Evolutionary conservation across 2,797 vertebrate genomes (phyloP), one percentile per base, ranked within the genome.

Genomic region (Platyrinchus mystaceus): DNA sequence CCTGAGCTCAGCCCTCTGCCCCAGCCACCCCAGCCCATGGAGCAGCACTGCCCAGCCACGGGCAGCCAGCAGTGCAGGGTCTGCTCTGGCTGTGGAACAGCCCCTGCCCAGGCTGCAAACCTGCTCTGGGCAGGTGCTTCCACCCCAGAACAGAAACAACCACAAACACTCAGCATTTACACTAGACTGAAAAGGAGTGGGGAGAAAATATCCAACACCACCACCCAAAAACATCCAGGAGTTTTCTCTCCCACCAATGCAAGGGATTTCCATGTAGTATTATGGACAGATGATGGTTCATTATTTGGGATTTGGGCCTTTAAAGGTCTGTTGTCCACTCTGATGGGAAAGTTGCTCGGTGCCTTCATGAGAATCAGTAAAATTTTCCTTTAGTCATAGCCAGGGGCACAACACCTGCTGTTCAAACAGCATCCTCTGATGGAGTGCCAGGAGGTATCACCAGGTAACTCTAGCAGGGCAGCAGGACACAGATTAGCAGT

Each of bases 41-140:
- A 0, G 0, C 56, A 22, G 56, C 0, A 2, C 80, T 36, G 59
- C 27, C 41, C 49, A 34, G 85, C 60, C 0, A 1, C 2, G 7
- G 30, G 77, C 68, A 22, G 37, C 64, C 73, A 63, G 0, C 0
- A 0, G 32, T n/a, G 76, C 66, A 37, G 30, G 6, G 52, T 1
- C 78, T 32, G 82, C 63, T 47, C 39, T 0, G 41, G 28, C 66
- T 39, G 11, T 8, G 0, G 4, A 19, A 22, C 16, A 67, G 30
- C 17, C 21, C 22, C 70, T 27, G 13, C 34, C 28, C 30, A 4
- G 11, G 28, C 19, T 68, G 39, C 21, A 36, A 53, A 14, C 41
- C 67, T 82, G 30, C 59, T 62, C 53, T 9, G n/a, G 50, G 71
- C 55, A 69, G 28, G 3, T 12, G 46, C 71, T 89, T 67, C 78